Conservation (phyloP, 1,140 invertebrate genomes). For the Zaprionus davidi region DNA sequence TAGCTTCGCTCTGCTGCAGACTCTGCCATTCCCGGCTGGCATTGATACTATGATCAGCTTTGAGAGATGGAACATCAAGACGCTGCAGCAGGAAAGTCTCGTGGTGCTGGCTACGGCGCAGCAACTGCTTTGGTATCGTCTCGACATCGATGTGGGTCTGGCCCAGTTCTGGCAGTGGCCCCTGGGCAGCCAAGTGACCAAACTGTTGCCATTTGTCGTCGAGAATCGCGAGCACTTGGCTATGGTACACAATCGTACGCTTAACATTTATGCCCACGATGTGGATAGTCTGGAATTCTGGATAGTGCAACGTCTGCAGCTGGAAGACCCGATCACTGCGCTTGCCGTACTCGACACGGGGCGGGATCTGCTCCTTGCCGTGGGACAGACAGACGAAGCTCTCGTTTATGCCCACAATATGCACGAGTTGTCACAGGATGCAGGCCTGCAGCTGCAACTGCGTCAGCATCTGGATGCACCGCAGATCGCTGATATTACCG, state of each 20-base stretch:
- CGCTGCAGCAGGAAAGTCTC: constrained; percentile 53
- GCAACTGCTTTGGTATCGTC: constrained; percentile 63
- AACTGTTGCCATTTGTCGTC: constrained; percentile 52
- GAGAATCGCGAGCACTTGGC: constrained; percentile 56
- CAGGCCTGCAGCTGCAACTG: constrained; percentile 47
- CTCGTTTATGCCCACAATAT: constrained; percentile 60
- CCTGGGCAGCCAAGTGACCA: constrained; percentile 29
- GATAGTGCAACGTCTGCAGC: constrained; percentile 67
- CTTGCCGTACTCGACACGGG: constrained; percentile 68
- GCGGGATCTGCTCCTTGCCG: constrained; percentile 64
- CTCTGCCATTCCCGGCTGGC: constrained; percentile 12
- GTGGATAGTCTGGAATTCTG: constrained; percentile 65
- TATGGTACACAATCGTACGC: constrained; percentile 39
- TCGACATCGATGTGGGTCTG: constrained; percentile 11
- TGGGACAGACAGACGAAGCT: constrained; percentile 63
- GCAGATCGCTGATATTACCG: constrained; percentile 49
- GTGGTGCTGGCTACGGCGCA: constrained; percentile 49
- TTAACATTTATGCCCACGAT: constrained; percentile 71
- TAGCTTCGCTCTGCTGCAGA: constrained; percentile 29
- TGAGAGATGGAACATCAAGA: constrained; percentile 58
- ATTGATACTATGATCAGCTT: constrained; percentile 43
- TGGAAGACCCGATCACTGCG: constrained; percentile 46
- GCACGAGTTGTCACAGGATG: constrained; percentile 6
- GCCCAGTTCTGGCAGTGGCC: constrained; percentile 65
- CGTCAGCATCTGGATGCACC: constrained; percentile 50